Base-by-base conservation (phyloP, 2,113 vertebrate genomes). In the Cygnus buccinator region DNA sequence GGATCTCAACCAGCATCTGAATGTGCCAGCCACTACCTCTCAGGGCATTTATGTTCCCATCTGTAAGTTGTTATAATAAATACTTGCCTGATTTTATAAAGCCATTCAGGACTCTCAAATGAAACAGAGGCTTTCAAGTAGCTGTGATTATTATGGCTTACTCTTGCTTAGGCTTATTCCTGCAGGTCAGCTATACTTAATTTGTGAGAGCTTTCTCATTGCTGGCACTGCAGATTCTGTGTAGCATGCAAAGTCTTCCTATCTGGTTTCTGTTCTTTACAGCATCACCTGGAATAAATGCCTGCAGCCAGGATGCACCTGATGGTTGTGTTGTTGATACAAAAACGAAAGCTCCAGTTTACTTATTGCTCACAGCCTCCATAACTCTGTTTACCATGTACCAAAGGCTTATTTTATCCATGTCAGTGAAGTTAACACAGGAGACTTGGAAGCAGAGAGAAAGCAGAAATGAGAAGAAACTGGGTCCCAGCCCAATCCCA, bases 121-220 rank as follows among this genome's bases (percentile, higher is more conserved):
- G 66, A 80, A 89, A 81, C 50, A 66, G 55, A 87, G 68, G 77
- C 70, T 84, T 86, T 84, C 63, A 70, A 91, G 91, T 77, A 68
- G n/a, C 63, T 65, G 44, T 46, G 76, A 43, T 86, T 58, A 33
- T 77, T 63, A 66, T 13, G 50, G 80, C 26, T 93, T 70, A 16
- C 5, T 70, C 57, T 68, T 73, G 43, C 28, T 76, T 37, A 77
- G 48, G 28, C 55, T 80, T 63, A 73, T 66, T 93, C 77, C 84
- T 87, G 84, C 73, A 87, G 84, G 77, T 77, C 54, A 91, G 77
- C 63, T 61, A 28, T 39, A 59, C 37, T 63, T 50, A 3, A 31
- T 31, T 31, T 23, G 50, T 5, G 57, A 62, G 66, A 78, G 26
- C 43, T 72, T 68, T 44, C 87, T 74, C 67, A 3, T 4, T 22